Evolutionary conservation across 64 coral and sea anemone genomes (phyloP).

Genomic region (Anthopleura sola): DNA sequence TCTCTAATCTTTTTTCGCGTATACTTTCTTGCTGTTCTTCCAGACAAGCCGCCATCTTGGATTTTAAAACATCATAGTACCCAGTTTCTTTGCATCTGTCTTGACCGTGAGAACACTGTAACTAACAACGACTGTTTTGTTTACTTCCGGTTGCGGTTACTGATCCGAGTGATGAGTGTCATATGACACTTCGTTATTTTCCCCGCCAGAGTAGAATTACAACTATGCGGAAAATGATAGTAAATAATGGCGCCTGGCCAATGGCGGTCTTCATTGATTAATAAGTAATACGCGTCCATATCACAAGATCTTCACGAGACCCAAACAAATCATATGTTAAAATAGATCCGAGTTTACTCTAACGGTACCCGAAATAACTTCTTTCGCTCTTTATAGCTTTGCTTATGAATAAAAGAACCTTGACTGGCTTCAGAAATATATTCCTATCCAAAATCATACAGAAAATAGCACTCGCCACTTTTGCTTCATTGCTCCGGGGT

Average conservation of each 20-base stretch:
- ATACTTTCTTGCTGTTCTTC: neutral
- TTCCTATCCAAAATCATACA: too few relatives aligned
- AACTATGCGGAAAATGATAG: slow-evolving; percentile 9
- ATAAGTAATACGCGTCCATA: slow-evolving; percentile 30
- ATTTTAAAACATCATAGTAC: neutral
- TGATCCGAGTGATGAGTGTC: neutral
- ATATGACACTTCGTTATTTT: neutral
- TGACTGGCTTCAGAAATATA: too few relatives aligned
- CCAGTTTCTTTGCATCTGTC: neutral
- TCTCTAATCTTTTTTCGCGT: slow-evolving; percentile 21
- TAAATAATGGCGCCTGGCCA: neutral
- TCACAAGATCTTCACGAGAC: slow-evolving; percentile 62
- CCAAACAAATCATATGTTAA: neutral
- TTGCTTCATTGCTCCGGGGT: too few relatives aligned
- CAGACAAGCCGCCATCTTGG: slow-evolving; percentile 37
- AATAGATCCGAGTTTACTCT: neutral
- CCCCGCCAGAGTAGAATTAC: neutral
- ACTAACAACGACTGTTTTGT: neutral
- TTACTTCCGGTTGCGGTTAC: neutral
- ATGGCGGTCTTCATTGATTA: neutral
- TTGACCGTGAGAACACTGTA: neutral
- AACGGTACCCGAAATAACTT: too few relatives aligned
- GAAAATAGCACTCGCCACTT: too few relatives aligned
- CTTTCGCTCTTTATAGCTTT: too few relatives aligned
- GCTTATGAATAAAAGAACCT: too few relatives aligned